A percentile compares a stretch with the other conserved stretches of the same genome.
These are phyloP conservation scores for Gymnobelideus leadbeateri DNA, from an alignment of 2,113 vertebrate species.

Conservation along the genomic window DNA sequence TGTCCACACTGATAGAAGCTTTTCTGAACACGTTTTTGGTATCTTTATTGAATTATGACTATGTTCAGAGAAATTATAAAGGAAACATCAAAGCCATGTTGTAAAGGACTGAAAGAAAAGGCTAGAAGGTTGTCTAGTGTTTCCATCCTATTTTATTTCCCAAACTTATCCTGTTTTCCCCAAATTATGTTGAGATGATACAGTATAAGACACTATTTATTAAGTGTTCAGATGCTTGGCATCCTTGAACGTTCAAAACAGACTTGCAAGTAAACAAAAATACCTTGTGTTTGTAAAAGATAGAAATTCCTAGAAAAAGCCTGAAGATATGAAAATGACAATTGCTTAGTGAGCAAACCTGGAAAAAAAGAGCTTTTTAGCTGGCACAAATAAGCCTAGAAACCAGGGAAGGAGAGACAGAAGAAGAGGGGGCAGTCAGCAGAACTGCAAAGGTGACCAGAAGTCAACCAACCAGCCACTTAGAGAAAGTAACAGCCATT, in stretches of 20 bases:
- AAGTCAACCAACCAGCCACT: conserved; percentile 28
- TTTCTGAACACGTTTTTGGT: conserved; percentile 4
- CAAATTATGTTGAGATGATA: conserved; percentile 32
- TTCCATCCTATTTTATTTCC: conserved; percentile 19
- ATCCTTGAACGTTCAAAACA: neutral
- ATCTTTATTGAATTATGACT: conserved; percentile 35
- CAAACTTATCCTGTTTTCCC: conserved; percentile 24
- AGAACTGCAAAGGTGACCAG: conserved; percentile 9
- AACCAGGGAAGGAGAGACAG: neutral
- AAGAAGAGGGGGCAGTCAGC: conserved; percentile 7
- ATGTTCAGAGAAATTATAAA: conserved; percentile 21
- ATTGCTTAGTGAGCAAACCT: neutral
- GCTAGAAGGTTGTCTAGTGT: conserved; percentile 14
- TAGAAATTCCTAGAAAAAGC: neutral
- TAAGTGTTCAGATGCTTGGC: conserved; percentile 4
- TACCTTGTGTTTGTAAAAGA: neutral
- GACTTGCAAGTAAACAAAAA: neutral
- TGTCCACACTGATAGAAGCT: conserved; percentile 31
- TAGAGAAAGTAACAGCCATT: conserved; percentile 20
- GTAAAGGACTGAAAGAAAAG: conserved; percentile 37
- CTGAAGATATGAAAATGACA: neutral
- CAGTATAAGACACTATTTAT: neutral
- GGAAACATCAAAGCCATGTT: conserved; percentile 49
- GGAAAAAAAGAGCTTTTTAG: neutral
- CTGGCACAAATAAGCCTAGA: neutral